These are phyloP conservation scores for Dryococelus australis DNA, from an alignment of 2,888 invertebrate genomes.

Conservation along the genomic window DNA sequence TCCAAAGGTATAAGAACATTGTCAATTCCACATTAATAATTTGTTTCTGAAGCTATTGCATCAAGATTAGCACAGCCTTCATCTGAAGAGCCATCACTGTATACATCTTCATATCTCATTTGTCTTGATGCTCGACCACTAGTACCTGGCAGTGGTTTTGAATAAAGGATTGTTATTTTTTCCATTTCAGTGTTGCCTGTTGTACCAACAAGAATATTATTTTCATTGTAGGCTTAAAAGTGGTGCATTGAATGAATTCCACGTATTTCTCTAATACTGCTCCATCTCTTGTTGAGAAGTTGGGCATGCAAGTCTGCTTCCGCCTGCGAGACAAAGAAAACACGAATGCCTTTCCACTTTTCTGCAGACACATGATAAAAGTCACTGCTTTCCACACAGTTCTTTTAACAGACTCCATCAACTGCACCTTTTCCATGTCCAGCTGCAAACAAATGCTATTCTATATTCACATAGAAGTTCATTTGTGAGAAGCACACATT, in stretches of 20 bases:
- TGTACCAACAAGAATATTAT: not conserved
- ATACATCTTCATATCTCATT: not conserved
- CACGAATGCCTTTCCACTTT: not conserved
- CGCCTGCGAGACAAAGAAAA: too few relatives aligned
- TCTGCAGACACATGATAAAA: not conserved
- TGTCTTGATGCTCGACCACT: not conserved
- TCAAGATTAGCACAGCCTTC: not conserved
- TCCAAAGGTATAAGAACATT: not conserved
- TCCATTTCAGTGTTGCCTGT: not conserved
- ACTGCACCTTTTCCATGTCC: not conserved
- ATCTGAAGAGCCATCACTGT: not conserved
- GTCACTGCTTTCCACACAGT: not conserved
- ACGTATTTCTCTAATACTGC: not conserved
- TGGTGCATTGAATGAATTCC: slow-evolving; percentile 12
- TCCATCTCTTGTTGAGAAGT: not conserved
- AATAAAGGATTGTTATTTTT: not conserved
- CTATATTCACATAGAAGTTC: not conserved
- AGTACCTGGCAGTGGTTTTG: not conserved
- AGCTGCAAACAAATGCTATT: not conserved
- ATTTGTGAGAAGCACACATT: not conserved
- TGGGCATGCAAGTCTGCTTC: too few relatives aligned
- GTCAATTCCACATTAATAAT: not conserved
- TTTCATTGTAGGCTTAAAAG: not conserved
- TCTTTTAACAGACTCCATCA: not conserved
- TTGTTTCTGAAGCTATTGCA: not conserved